Conservation (phyloP, 2,113 vertebrate species). For the Calyptommatus sinebrachiatus region DNA sequence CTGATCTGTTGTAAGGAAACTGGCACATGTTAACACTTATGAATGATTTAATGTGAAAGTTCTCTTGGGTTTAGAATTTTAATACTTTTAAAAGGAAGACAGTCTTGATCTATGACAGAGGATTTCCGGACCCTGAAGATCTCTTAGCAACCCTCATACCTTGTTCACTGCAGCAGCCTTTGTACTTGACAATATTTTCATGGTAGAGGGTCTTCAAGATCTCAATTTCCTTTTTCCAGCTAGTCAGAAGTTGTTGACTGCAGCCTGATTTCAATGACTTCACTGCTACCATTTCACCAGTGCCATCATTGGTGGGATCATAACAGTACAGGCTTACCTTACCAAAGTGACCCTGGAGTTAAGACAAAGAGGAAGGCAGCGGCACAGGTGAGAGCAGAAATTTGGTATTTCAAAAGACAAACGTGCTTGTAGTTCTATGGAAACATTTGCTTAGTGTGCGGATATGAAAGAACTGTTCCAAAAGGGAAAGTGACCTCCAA, state of each 20-base stretch:
- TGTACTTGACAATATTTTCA: constrained; percentile 91
- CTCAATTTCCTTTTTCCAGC: constrained; percentile 88
- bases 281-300: constrained; percentile 88
- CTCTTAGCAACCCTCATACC: constrained; percentile 62
- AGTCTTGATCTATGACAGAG: not conserved
- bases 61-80: too few species aligned
- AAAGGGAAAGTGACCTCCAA: not conserved
- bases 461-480: not conserved
- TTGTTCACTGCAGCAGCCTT: constrained; percentile 86
- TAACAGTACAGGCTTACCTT: constrained; percentile 89
- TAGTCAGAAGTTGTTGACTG: constrained; percentile 68
- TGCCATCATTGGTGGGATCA: constrained; percentile 86
- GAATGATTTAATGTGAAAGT: too few species aligned
- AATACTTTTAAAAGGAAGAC: not conserved
- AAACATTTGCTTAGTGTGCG: accelerated
- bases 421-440: too few species aligned
- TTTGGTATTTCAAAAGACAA: not conserved
- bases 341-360: constrained; percentile 87
- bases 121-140: not conserved
- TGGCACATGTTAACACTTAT: too few species aligned
- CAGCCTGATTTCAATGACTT: constrained; percentile 87
- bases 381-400: not conserved
- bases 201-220: constrained; percentile 89
- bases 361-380: not conserved
- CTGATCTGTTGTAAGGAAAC: too few species aligned